Evolutionary conservation across 2,797 vertebrate species (phyloP), one percentile per base, ranked within the genome.

Genomic region (Anisognathus igniventris): DNA sequence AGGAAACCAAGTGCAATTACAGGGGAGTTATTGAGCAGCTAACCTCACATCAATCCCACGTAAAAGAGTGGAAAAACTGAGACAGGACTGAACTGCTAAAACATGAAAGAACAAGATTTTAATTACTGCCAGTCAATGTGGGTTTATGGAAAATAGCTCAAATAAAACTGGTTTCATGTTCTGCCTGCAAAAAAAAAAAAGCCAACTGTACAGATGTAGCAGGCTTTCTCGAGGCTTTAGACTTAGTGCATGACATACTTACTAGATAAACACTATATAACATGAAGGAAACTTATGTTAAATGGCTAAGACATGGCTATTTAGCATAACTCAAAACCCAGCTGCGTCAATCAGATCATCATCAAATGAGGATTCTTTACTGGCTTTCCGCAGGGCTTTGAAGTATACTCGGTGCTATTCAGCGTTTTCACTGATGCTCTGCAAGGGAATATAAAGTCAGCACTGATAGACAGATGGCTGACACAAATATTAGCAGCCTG

Each of bases 291-390:
- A 94, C 86, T 88, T 93, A 71, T 40, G 80, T 87, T 95, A 92
- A 96, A 89, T 86, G 75, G 84, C 80, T 80, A 94, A 94, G 86
- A 82, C 86, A 76, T 65, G 90, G 88, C 60, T 94, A 82, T 93
- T 95, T 94, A 96, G 79, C 91, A 92, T 85, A 96, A 93, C 93
- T 95, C 95, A 89, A 93, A 95, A 60, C 80, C 88, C 92, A 96
- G 93, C 93, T 96, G 96, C 21, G 14, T 95, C 93, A 91, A 94
- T 96, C 93, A 95, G 96, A 95, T 80, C 93, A 96, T 95, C 90
- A 87, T 82, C 84, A 96, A 93, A 77, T 93, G 67, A 95, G 66
- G 86, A 92, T 77, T 81, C 84, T 95, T 93, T 89, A 76, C 77
- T 80, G 90, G 67, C 80, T 92, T 95, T 96, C 93, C 47, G 40